These are phyloP conservation scores for Callorhinus ursinus DNA, from an alignment of 2,113 vertebrate species.

Conservation along the genomic window DNA sequence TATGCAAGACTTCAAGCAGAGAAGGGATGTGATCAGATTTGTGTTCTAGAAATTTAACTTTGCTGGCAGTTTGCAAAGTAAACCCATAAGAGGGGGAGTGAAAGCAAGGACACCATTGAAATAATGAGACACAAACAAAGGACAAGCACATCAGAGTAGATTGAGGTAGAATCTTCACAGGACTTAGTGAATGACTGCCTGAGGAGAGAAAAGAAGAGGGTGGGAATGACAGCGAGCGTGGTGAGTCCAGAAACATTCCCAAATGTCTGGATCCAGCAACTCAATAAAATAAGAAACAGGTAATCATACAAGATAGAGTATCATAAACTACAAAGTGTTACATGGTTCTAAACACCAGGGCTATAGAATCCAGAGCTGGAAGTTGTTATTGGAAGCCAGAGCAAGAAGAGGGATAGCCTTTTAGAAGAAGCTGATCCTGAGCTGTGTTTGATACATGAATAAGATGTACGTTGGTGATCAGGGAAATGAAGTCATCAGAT, in stretches of 20 bases:
- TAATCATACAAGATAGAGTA: background rate
- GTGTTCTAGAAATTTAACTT: background rate
- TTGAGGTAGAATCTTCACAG: background rate
- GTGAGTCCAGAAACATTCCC: background rate
- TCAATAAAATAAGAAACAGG: background rate
- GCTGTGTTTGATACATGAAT: background rate
- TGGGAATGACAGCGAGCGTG: accelerated
- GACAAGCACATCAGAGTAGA: background rate
- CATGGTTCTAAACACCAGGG: background rate
- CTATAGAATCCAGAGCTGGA: background rate
- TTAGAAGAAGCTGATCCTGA: background rate
- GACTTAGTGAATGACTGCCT: background rate
- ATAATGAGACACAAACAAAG: background rate
- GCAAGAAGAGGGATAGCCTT: background rate
- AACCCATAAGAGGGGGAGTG: background rate
- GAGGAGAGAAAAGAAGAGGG: background rate
- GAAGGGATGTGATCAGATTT: background rate
- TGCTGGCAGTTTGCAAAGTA: background rate
- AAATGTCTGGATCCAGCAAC: background rate
- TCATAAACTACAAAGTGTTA: background rate
- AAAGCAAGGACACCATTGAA: background rate
- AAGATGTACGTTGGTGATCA: background rate
- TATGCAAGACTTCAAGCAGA: background rate
- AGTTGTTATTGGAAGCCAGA: background rate
- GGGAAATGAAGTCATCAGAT: background rate